These are phyloP conservation scores for Blastobasis adustella DNA, from an alignment of 2,888 invertebrate species.

Conservation along the genomic window DNA sequence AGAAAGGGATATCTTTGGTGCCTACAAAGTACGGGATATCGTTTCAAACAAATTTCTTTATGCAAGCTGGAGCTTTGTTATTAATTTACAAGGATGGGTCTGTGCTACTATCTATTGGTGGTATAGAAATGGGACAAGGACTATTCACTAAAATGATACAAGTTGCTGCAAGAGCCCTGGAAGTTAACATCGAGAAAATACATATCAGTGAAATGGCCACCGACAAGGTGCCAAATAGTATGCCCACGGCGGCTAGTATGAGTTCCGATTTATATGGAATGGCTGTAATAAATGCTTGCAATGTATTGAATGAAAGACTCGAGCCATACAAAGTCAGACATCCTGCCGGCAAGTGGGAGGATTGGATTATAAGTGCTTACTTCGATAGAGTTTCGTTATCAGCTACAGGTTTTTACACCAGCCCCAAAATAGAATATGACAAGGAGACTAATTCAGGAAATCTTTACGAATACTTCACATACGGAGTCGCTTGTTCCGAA, in stretches of 20 bases:
- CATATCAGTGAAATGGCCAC: constrained; percentile 84
- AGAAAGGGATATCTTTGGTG: constrained; percentile 82
- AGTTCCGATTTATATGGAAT: constrained; percentile 89
- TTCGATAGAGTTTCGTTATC: constrained; percentile 80
- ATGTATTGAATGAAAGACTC: constrained; percentile 77
- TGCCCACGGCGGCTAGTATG: constrained; percentile 85
- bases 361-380: constrained; percentile 84
- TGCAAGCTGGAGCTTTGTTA: constrained; percentile 87
- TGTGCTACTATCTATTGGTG: constrained; percentile 86
- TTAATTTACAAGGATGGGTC: constrained; percentile 86
- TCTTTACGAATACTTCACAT: constrained; percentile 85
- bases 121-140: constrained; percentile 95
- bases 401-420: constrained; percentile 83
- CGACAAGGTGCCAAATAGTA: constrained; percentile 88
- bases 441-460: constrained; percentile 78
- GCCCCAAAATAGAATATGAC: constrained; percentile 79
- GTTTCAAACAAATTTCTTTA: constrained; percentile 78
- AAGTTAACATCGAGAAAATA: constrained; percentile 77
- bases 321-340: constrained; percentile 79
- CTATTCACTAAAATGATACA: constrained; percentile 93
- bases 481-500: constrained; percentile 86
- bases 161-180: constrained; percentile 81
- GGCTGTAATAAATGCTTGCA: constrained; percentile 85
- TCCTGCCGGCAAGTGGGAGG: constrained; percentile 83
- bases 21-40: constrained; percentile 87